These are phyloP conservation scores for Lutjanus erythropterus DNA, from an alignment of 2,113 vertebrate species.

Conservation along the genomic window DNA sequence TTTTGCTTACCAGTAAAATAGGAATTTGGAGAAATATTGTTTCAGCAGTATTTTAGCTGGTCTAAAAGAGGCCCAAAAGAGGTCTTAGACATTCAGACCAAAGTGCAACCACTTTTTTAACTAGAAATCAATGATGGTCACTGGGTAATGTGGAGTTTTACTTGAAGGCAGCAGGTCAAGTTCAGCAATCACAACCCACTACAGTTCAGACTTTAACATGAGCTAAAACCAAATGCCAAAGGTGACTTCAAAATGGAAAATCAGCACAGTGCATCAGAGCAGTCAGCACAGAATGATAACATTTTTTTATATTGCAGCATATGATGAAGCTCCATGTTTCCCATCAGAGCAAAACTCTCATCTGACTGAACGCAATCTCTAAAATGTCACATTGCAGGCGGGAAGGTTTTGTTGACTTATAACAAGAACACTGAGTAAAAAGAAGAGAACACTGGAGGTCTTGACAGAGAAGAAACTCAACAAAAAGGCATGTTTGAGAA, in stretches of 20 bases:
- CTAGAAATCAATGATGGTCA: too few species aligned
- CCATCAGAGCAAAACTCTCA: background rate
- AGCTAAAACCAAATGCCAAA: background rate
- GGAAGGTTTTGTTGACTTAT: constrained; percentile 10
- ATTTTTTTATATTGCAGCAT: background rate
- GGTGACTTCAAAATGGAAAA: background rate
- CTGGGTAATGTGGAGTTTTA: constrained; percentile 1
- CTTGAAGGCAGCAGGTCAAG: background rate
- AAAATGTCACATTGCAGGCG: background rate
- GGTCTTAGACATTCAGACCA: too few species aligned
- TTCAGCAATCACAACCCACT: background rate
- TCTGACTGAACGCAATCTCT: background rate
- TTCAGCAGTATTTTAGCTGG: too few species aligned
- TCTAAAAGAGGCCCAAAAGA: too few species aligned
- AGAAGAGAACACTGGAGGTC: background rate
- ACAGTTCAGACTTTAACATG: background rate
- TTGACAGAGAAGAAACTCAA: background rate
- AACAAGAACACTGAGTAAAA: background rate
- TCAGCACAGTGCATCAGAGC: background rate
- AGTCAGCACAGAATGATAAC: background rate
- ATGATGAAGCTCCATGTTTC: background rate
- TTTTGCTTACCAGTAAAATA: too few species aligned
- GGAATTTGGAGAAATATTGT: too few species aligned
- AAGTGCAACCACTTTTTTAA: too few species aligned
- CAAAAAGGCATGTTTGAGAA: constrained; percentile 18